Percentiles rank a stretch among this genome's conserved stretches.
phyloP scores from a whole-genome alignment of 2,888 invertebrate species.

The Clivina fossor region DNA sequence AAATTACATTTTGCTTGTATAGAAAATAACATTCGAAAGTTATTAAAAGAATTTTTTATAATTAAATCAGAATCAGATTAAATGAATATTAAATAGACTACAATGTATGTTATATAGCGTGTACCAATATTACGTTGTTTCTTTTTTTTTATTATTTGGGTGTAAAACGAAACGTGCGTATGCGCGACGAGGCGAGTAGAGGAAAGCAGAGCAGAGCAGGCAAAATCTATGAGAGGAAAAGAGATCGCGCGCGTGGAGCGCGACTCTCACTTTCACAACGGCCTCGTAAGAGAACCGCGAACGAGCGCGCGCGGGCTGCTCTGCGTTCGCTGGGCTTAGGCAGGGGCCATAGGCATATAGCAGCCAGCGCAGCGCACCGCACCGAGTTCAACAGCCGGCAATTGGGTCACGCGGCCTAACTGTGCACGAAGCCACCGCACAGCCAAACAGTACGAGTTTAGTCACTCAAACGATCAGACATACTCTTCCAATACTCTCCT shows the following conservation, averaged over 20 bases:
- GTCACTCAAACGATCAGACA: slow-evolving; percentile 45
- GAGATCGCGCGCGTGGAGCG: slow-evolving; percentile 42
- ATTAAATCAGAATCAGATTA: no score
- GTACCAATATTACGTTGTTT: no score
- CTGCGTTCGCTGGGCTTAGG: slow-evolving; percentile 22
- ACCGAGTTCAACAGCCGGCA: slow-evolving; percentile 73
- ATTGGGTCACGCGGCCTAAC: slow-evolving; percentile 76
- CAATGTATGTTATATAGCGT: no score
- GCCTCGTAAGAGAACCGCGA: slow-evolving; percentile 49
- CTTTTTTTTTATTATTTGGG: no score
- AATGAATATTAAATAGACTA: no score
- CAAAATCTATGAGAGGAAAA: slow-evolving; percentile 42
- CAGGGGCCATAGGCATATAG: no score
- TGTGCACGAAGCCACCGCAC: slow-evolving; percentile 58
- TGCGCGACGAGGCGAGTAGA: no score
- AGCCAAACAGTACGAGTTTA: slow-evolving; percentile 59
- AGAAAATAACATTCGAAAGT: no score
- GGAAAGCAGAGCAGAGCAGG: no score
- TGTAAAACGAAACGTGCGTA: no score
- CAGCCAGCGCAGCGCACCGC: slow-evolving; percentile 54
- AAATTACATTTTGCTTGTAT: no score
- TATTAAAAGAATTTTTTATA: no score
- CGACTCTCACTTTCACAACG: slow-evolving; percentile 65
- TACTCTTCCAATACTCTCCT: neutral
- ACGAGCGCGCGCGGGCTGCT: slow-evolving; percentile 23